phyloP scores from a whole-genome alignment of 2,888 invertebrate genomes.

The Acleris laterana region DNA sequence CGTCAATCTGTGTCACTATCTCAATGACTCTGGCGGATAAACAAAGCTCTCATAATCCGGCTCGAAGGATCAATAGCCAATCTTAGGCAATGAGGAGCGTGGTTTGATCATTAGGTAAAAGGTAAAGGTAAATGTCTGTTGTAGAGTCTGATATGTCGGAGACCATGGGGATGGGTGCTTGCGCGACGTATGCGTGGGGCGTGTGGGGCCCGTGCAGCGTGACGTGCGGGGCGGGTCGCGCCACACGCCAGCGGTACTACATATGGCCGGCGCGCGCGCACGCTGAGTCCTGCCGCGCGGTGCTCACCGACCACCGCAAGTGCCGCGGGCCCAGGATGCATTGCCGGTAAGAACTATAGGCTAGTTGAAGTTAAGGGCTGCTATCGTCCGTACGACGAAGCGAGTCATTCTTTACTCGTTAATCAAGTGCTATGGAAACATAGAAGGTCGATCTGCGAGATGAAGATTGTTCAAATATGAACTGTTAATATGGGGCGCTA shows the following conservation, averaged over 20 bases:
- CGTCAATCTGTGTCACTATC: no score
- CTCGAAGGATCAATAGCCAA: neutral
- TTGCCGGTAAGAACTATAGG: conserved; percentile 62
- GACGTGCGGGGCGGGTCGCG: conserved; percentile 90
- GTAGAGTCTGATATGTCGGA: conserved; percentile 35
- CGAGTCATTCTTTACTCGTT: no score
- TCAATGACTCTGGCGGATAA: no score
- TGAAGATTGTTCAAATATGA: no score
- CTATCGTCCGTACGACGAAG: no score
- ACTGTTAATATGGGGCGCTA: no score
- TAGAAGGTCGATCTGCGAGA: no score
- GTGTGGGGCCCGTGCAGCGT: conserved; percentile 92
- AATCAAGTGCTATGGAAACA: no score
- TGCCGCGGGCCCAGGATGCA: conserved; percentile 79
- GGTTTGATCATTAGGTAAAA: no score
- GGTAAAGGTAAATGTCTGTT: neutral
- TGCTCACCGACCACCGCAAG: conserved; percentile 80
- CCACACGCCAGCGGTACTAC: conserved; percentile 84
- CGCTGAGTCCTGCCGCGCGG: conserved; percentile 85
- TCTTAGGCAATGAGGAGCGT: no score
- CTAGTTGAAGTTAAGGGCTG: no score
- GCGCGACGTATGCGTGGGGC: conserved; percentile 89
- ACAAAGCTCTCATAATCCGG: neutral
- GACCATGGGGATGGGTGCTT: conserved; percentile 73
- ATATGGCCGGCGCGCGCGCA: conserved; percentile 80